Conservation (phyloP, 2,797 vertebrate genomes). For the Argyrosomus regius region DNA sequence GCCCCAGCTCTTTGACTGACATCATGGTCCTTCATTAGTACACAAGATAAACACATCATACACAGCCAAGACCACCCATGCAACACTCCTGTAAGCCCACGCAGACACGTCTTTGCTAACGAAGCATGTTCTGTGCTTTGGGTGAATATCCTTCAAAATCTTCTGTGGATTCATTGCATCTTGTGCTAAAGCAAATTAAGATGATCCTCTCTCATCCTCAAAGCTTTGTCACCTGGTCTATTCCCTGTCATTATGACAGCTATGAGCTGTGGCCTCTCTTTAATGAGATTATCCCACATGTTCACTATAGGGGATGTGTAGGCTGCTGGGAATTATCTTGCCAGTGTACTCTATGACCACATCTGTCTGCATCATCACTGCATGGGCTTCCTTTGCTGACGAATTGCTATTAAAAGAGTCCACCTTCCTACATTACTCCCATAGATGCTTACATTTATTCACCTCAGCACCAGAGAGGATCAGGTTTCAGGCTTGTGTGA, state of each 20-base stretch:
- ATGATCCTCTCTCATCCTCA: conserved; percentile 67
- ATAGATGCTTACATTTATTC: conserved; percentile 1
- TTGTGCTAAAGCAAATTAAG: conserved; percentile 62
- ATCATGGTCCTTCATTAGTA: conserved; percentile 57
- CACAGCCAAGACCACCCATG: neutral
- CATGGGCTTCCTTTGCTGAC: conserved; percentile 20
- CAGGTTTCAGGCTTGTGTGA: neutral
- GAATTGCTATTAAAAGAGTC: neutral
- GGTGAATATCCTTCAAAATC: conserved; percentile 39
- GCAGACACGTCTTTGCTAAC: conserved; percentile 34
- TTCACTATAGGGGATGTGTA: conserved; percentile 60
- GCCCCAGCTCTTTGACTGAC: conserved; percentile 71
- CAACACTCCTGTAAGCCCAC: conserved; percentile 14
- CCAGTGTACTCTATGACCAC: conserved; percentile 47
- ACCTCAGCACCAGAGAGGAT: neutral
- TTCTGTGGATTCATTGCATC: conserved; percentile 34
- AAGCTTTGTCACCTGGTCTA: conserved; percentile 69
- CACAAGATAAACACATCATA: conserved; percentile 43
- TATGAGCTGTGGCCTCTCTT: conserved; percentile 55
- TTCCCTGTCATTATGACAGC: conserved; percentile 58
- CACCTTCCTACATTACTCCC: conserved; percentile 7
- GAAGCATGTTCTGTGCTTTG: conserved; percentile 50
- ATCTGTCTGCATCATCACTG: conserved; percentile 49
- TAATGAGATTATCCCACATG: conserved; percentile 75
- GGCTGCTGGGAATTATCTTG: conserved; percentile 48